phyloP scores from a whole-genome alignment of 2,888 invertebrate genomes.

The Yponomeuta evonymella region DNA sequence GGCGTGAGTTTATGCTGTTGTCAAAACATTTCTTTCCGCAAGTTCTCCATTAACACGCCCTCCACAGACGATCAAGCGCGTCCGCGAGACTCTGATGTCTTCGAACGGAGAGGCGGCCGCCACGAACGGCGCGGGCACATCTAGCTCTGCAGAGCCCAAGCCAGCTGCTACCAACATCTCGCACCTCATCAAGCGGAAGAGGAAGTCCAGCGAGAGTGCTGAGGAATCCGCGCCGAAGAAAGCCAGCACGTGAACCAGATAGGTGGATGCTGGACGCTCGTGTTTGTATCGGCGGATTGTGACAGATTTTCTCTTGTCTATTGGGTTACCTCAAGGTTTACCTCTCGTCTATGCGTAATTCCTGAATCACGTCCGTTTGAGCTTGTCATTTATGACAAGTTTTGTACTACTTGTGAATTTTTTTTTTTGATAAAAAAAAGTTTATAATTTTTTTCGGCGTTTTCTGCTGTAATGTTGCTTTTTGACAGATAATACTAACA shows the following conservation, averaged over 20 bases:
- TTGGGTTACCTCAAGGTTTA: too few relatives aligned
- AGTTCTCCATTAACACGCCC: background rate
- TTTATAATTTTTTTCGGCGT: too few relatives aligned
- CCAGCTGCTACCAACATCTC: slow-evolving; percentile 85
- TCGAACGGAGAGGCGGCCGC: slow-evolving; percentile 42
- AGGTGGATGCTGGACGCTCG: background rate
- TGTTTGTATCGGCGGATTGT: too few relatives aligned
- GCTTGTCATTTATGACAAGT: too few relatives aligned
- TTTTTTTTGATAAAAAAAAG: too few relatives aligned
- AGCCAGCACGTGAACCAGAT: slow-evolving; percentile 48
- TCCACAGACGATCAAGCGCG: slow-evolving; percentile 58
- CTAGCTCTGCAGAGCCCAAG: slow-evolving; percentile 54
- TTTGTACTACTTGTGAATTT: too few relatives aligned
- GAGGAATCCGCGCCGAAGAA: slow-evolving; percentile 78
- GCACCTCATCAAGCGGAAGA: slow-evolving; percentile 87
- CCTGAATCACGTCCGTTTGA: too few relatives aligned
- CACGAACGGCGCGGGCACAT: slow-evolving; percentile 22
- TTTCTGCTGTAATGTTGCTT: too few relatives aligned
- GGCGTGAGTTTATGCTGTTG: too few relatives aligned
- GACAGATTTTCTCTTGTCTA: too few relatives aligned
- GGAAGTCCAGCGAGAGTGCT: slow-evolving; percentile 80
- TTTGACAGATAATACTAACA: too few relatives aligned
- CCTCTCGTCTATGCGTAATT: too few relatives aligned
- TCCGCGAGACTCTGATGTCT: slow-evolving; percentile 52
- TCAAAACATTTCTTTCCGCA: background rate